Conservation (phyloP, 2,113 vertebrate genomes). For the Crotophaga sulcirostris region DNA sequence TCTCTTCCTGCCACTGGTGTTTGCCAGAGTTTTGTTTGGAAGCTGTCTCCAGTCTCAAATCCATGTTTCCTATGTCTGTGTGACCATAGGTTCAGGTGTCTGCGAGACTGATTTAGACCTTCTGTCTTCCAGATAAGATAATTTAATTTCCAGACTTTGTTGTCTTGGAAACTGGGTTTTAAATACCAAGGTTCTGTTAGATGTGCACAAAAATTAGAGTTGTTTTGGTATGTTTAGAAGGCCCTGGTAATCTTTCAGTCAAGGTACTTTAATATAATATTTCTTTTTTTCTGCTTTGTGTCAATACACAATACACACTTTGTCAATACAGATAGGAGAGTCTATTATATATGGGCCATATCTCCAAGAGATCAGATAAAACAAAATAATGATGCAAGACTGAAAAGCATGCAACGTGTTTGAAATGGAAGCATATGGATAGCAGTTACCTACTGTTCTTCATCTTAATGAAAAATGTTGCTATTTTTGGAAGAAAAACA, state of each 20-base stretch:
- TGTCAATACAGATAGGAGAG: background rate
- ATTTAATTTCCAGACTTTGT: background rate
- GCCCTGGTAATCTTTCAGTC: background rate
- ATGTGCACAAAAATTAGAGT: background rate
- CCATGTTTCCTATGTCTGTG: accelerated
- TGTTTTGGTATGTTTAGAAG: background rate
- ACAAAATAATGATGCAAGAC: background rate
- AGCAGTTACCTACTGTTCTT: background rate
- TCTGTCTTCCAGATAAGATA: background rate
- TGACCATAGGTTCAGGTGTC: background rate
- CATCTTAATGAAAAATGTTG: background rate
- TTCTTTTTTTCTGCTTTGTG: background rate
- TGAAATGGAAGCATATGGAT: background rate
- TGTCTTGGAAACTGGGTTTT: conserved; percentile 43
- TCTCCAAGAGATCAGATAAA: background rate
- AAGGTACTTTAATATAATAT: background rate
- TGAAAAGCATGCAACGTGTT: background rate
- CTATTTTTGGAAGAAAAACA: background rate
- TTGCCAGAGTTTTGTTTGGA: background rate
- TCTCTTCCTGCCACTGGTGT: background rate
- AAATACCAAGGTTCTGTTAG: background rate
- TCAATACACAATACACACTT: too few relatives aligned
- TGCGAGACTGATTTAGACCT: background rate
- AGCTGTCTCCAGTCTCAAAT: background rate
- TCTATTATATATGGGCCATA: background rate